Percentiles rank a stretch among this genome's conserved stretches.
Evolutionary conservation across 2,888 invertebrate genomes (phyloP).

Genomic region (Anarsia innoxiella): DNA sequence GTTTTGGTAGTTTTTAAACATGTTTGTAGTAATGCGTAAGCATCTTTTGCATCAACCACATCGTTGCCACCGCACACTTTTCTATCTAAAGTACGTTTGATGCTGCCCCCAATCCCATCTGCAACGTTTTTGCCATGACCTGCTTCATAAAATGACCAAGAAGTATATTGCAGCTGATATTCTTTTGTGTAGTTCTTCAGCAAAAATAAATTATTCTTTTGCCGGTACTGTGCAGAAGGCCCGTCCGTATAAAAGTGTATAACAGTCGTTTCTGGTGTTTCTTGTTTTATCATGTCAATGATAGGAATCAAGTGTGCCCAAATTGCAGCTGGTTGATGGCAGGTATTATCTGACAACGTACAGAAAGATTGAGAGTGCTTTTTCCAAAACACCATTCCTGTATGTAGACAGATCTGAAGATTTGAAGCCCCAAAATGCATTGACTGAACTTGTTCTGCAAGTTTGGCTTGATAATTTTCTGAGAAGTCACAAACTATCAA

Average conservation of each 20-base stretch:
- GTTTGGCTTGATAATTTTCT: conserved; percentile 11
- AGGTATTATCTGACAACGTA: conserved; percentile 12
- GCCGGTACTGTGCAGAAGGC: conserved; percentile 16
- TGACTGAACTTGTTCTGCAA: conserved; percentile 10
- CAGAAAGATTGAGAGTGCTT: conserved; percentile 9
- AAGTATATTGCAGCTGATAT: conserved; percentile 10
- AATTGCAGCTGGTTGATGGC: conserved; percentile 11
- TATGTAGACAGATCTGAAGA: conserved; percentile 7
- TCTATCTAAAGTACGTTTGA: conserved; percentile 6
- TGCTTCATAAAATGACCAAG: conserved; percentile 18
- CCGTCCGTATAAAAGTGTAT: conserved; percentile 19
- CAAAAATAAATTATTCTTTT: conserved; percentile 19
- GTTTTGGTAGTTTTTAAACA: conserved; percentile 7
- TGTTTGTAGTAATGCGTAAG: conserved; percentile 7
- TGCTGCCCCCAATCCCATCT: conserved; percentile 17
- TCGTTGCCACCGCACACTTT: conserved; percentile 6
- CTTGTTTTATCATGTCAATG: conserved; percentile 9
- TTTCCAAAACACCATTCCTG: conserved; percentile 12
- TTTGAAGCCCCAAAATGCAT: conserved; percentile 13
- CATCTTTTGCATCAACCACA: background rate
- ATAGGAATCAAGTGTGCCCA: conserved; percentile 13
- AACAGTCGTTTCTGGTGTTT: conserved; percentile 7
- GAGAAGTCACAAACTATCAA: conserved; percentile 12
- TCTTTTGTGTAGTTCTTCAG: conserved; percentile 10
- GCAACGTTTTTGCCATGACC: conserved; percentile 17